Evolutionary conservation across 2,888 invertebrate genomes (phyloP).

Genomic region (Noctua pronuba): DNA sequence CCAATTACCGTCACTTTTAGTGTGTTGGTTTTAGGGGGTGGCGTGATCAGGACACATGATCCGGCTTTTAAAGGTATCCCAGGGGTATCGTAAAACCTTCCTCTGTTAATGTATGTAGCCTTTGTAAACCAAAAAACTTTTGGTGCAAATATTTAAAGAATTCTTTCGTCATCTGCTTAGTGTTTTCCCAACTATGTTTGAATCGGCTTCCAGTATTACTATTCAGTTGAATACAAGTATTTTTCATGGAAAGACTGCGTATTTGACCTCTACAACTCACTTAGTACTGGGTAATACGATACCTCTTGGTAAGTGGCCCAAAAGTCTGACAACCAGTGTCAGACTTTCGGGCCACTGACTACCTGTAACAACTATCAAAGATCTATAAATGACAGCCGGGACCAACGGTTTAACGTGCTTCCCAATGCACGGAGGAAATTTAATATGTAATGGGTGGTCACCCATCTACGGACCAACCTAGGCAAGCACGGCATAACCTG

Average conservation of each 20-base stretch:
- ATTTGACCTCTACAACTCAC: too few relatives aligned
- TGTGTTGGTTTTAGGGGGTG: constrained; percentile 48
- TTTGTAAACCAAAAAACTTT: constrained; percentile 2
- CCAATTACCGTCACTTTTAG: constrained; percentile 66
- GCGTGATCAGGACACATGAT: constrained; percentile 44
- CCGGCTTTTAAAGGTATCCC: constrained; percentile 50
- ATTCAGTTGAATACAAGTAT: background rate
- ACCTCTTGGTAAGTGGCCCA: too few relatives aligned
- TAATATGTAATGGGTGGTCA: too few relatives aligned
- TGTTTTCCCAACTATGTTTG: background rate
- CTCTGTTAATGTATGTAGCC: background rate
- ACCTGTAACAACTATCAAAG: too few relatives aligned
- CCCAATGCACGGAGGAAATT: too few relatives aligned
- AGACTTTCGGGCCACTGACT: too few relatives aligned
- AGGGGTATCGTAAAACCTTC: constrained; percentile 30
- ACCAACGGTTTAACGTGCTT: too few relatives aligned
- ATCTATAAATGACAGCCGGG: too few relatives aligned
- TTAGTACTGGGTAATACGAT: too few relatives aligned
- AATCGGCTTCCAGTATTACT: background rate
- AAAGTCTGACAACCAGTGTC: too few relatives aligned
- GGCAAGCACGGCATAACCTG: too few relatives aligned
- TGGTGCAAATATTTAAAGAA: constrained; percentile 11
- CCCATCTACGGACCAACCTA: too few relatives aligned
- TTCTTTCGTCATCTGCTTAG: background rate
- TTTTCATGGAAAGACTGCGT: background rate